Evolutionary conservation across 2,888 invertebrate genomes (phyloP), one percentile per base, ranked within the genome.

Genomic region (Latrodectus elegans): DNA sequence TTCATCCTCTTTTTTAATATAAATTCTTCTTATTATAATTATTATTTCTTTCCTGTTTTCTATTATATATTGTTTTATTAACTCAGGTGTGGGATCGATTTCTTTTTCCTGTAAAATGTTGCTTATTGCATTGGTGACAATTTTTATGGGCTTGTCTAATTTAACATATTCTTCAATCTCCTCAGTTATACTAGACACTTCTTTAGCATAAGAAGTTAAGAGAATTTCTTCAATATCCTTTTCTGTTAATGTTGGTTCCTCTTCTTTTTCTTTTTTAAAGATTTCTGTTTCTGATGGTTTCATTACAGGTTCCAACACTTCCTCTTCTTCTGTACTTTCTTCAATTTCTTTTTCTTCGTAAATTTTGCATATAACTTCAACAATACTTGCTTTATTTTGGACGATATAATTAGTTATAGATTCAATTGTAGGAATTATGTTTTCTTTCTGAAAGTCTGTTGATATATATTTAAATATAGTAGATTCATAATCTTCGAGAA

Each of bases 401-500:
- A 8, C 51, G 4, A 81, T 74, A 8, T 81, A 81, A 65, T 81
- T 53, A 22, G 4, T 73, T 38, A 53, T 53, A 11, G 1, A n/a
- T 67, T 73, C 52, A 6, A 52, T 38, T n/a, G 65, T 26, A 12
- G 65, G 65, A 14, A 65, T 51, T 17, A 67, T 15, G 10, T 67
- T 26, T 17, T n/a, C 55, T 65, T 53, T 52, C 26, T 17, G 17
- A 52, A 81, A 15, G 52, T 73, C 51, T 53, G 38, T 51, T 26
- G 64, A 67, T 52, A 73, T 17, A 11, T 51, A 52, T 81, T 74
- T 73, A 11, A 73, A 81, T 26, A 81, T 81, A 12, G 14, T 55
- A 26, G 26, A n/a, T 76, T 83, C 75, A 15, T 60, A 68, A 51
- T 60, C 22, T 8, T 75, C 49, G 8, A 83, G 12, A 49, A 3